Conservation (phyloP, 1,140 invertebrate species). For the Diorhabda sublineata region DNA sequence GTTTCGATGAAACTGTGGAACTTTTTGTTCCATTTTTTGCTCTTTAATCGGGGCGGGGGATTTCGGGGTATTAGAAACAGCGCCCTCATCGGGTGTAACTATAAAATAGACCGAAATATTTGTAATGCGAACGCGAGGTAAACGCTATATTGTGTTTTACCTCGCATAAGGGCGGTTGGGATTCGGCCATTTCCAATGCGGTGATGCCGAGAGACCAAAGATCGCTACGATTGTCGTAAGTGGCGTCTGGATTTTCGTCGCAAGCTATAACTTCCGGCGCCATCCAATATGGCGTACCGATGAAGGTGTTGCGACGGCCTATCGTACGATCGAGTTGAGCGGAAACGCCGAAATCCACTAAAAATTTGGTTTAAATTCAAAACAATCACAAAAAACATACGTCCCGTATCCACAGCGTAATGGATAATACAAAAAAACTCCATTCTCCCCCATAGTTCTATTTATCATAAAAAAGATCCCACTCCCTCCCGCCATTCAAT, state of each 20-base stretch:
- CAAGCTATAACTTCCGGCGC: conserved; percentile 98
- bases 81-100: conserved; percentile 94
- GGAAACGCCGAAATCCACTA: conserved; percentile 99
- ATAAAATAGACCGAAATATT: no score
- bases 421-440: no score
- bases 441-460: no score
- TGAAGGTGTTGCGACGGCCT: conserved; percentile 97
- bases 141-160: background rate
- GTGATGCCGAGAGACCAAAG: conserved; percentile 98
- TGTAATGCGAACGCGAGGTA: no score
- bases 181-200: conserved; percentile 99
- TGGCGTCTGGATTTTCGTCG: conserved; percentile 99
- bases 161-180: conserved; percentile 96
- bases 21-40: conserved; percentile 97
- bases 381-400: no score
- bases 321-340: conserved; percentile 99
- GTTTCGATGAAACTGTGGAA: conserved; percentile 88
- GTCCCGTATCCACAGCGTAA: no score
- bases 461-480: no score
- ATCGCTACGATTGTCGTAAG: conserved; percentile 98
- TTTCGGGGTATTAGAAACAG: conserved; percentile 98
- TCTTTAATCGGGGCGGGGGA: conserved; percentile 84
- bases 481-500: no score
- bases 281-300: conserved; percentile 99
- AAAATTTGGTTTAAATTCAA: background rate